Base-by-base conservation (phyloP, 1,140 invertebrate species). In the Trypoxylus dichotomus region DNA sequence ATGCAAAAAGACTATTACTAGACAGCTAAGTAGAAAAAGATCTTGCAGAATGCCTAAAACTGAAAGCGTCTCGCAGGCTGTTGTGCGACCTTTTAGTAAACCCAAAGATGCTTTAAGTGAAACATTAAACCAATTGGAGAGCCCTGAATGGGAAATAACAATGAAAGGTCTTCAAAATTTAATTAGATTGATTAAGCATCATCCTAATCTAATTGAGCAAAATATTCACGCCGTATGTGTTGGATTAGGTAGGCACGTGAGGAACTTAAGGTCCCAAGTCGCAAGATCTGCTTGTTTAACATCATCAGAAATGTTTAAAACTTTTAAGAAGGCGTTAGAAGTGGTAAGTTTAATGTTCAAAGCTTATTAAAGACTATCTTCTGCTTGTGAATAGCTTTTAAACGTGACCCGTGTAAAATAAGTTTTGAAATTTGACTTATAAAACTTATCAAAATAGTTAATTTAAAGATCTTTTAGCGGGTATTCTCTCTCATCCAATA, bases 181-280 rank as follows among this genome's bases (percentile, higher is more conserved):
- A 32, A 91, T 94, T 29, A 88, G 94, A 29, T 86, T 98, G 24
- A 90, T 92, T 1, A 89, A 90, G 76, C 91, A 94, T 82, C 91
- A 95, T 82, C 88, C 91, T 0, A 92, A 95, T 58, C 83, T 89
- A 10, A 77, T 94, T 1, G 87, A 87, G 74, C 82, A 84, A 19
- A 90, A 90, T 81, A 87, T 90, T 79, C 91, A 89, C 87, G 90
- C 88, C 75, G 89, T 95, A 25, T 91, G 92, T 41, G 87, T 95
- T 32, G 87, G 91, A 37, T 84, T 97, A 1, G 90, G 94, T 0
- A 89, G 90, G 73, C 95, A 98, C 80, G 92, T 97, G 21, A 92
- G 91, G 71, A 98, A 96, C 86, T 88, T 98, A 25, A 89, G 97
- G 6, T 98, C 97, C 0, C 95, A 97, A 86, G 97, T 98, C 0